Percentiles rank a stretch among this genome's conserved stretches.
These are phyloP conservation scores for Gadus chalcogrammus DNA, from an alignment of 2,113 vertebrate species.

Conservation along the genomic window DNA sequence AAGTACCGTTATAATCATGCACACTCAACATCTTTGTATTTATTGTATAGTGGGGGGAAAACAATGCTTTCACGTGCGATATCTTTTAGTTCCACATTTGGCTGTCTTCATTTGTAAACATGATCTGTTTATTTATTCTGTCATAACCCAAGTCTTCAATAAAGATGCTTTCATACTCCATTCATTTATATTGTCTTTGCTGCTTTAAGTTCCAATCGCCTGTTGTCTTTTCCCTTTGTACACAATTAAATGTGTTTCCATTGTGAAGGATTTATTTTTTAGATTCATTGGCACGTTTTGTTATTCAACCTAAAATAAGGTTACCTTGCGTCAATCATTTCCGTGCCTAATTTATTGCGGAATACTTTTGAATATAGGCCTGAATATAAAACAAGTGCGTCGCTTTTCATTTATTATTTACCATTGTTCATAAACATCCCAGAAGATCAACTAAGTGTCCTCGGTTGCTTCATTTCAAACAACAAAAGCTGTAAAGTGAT, in stretches of 20 bases:
- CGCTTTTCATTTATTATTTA: no score
- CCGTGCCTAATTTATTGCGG: no score
- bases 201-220: not conserved
- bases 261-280: no score
- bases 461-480: no score
- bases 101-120: slow-evolving; percentile 78
- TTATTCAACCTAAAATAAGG: no score
- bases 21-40: slow-evolving; percentile 78
- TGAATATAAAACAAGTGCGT: no score
- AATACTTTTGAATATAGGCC: no score
- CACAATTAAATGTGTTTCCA: no score
- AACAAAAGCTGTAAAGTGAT: slow-evolving; percentile 15
- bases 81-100: slow-evolving; percentile 64
- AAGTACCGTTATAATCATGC: slow-evolving; percentile 61
- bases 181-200: not conserved
- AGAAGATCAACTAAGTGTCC: no score
- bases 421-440: no score
- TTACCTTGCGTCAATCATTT: no score
- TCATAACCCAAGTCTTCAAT: slow-evolving; percentile 91
- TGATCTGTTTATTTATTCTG: slow-evolving; percentile 98
- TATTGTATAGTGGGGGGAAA: slow-evolving; percentile 78
- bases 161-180: slow-evolving; percentile 92
- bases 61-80: slow-evolving; percentile 67
- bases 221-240: not conserved
- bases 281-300: no score